phyloP scores from a whole-genome alignment of 2,113 vertebrate species.

The Pristiophorus japonicus region DNA sequence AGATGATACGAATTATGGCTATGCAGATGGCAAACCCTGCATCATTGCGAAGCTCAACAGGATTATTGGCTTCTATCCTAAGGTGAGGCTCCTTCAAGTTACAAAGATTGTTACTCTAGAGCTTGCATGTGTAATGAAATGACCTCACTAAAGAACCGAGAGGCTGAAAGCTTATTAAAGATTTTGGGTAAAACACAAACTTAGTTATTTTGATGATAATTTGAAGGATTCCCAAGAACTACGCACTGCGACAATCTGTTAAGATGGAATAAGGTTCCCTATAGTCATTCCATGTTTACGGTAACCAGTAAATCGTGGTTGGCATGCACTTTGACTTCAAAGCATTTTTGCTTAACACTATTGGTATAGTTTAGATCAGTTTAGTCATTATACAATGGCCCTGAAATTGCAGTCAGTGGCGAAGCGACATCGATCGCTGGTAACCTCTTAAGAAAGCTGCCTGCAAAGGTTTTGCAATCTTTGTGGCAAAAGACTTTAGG shows the following conservation, averaged over 20 bases:
- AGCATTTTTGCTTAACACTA: background rate
- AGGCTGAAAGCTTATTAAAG: background rate
- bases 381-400: background rate
- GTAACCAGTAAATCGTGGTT: background rate
- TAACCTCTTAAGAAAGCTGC: too few species aligned
- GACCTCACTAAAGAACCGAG: background rate
- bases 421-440: too few species aligned
- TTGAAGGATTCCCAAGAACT: background rate
- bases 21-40: constrained; percentile 74
- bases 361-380: background rate
- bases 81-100: constrained; percentile 56
- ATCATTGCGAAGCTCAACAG: constrained; percentile 89
- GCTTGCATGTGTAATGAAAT: background rate
- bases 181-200: background rate
- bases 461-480: too few species aligned
- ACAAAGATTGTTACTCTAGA: background rate
- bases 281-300: background rate
- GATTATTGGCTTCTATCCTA: constrained; percentile 81
- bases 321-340: background rate
- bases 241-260: background rate
- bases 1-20: constrained; percentile 61
- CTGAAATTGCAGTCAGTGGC: too few species aligned
- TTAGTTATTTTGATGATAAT: background rate
- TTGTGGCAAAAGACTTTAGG: too few species aligned
- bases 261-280: background rate